phyloP scores from a whole-genome alignment of 2,797 vertebrate genomes.

The Streptopelia turtur region DNA sequence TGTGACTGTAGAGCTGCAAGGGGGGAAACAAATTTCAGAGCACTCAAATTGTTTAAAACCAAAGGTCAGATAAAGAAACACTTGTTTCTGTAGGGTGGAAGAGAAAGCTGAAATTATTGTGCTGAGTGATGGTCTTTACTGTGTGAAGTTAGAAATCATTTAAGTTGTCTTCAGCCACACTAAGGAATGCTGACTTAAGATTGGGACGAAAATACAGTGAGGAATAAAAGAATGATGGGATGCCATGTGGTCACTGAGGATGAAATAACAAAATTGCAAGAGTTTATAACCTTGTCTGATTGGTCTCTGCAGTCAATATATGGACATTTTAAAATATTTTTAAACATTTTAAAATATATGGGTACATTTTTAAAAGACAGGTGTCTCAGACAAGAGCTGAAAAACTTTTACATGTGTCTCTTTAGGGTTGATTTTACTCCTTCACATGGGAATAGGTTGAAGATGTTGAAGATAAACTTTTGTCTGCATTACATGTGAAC shows the following conservation, averaged over 20 bases:
- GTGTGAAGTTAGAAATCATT: neutral
- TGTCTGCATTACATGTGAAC: neutral
- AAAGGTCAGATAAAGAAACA: neutral
- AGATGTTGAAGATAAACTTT: neutral
- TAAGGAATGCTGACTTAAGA: neutral
- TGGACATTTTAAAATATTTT: neutral
- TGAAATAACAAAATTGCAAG: neutral
- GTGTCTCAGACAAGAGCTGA: neutral
- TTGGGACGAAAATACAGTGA: neutral
- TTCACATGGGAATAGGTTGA: neutral
- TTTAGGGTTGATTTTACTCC: neutral
- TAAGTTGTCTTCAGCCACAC: neutral
- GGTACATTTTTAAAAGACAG: neutral
- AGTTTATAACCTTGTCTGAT: neutral
- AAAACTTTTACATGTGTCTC: neutral
- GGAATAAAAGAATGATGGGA: neutral
- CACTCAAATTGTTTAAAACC: neutral
- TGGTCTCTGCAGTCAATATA: neutral
- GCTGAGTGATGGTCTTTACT: neutral
- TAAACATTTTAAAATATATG: too few species aligned
- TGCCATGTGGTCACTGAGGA: accelerated
- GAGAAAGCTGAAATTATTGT: neutral
- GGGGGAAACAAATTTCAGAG: neutral
- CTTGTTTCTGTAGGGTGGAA: neutral
- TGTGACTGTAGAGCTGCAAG: neutral